A percentile compares a stretch with the other conserved stretches of the same genome.
Conservation (phyloP, 2,888 invertebrate genomes). For the Tridacna crocea region DNA sequence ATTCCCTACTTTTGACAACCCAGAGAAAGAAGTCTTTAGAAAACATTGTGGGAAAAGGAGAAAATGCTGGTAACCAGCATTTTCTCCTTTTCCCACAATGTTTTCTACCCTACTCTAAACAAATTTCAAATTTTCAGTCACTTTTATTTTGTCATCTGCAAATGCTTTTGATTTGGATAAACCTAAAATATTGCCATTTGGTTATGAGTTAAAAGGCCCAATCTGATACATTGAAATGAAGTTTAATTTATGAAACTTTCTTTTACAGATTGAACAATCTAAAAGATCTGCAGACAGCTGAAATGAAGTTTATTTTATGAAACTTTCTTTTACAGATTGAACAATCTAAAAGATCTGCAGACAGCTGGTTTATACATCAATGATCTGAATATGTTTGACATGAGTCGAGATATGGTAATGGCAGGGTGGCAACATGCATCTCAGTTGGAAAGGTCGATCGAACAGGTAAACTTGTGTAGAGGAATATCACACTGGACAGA, state of each 20-base stretch:
- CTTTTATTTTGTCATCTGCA: too few species aligned
- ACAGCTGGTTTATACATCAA: constrained; percentile 90
- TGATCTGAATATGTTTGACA: constrained; percentile 99
- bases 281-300: constrained; percentile 87
- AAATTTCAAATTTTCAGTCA: too few species aligned
- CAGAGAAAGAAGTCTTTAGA: not conserved
- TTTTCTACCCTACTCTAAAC: not conserved
- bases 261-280: constrained; percentile 86
- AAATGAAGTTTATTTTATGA: too few species aligned
- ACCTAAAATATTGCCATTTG: too few species aligned
- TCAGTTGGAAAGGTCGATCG: constrained; percentile 78
- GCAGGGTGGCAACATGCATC: constrained; percentile 88
- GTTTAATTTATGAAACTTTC: too few species aligned
- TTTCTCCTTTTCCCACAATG: not conserved
- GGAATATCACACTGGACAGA: too few species aligned
- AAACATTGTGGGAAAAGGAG: not conserved
- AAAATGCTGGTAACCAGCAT: not conserved
- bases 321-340: constrained; percentile 68
- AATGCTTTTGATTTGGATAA: too few species aligned
- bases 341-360: constrained; percentile 89
- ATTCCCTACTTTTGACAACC: too few species aligned
- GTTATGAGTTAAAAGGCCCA: too few species aligned
- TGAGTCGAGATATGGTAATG: constrained; percentile 97
- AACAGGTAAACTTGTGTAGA: constrained; percentile 75
- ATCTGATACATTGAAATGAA: too few species aligned